Base-by-base conservation (phyloP, 2,113 vertebrate species). In the Elephas maximus region DNA sequence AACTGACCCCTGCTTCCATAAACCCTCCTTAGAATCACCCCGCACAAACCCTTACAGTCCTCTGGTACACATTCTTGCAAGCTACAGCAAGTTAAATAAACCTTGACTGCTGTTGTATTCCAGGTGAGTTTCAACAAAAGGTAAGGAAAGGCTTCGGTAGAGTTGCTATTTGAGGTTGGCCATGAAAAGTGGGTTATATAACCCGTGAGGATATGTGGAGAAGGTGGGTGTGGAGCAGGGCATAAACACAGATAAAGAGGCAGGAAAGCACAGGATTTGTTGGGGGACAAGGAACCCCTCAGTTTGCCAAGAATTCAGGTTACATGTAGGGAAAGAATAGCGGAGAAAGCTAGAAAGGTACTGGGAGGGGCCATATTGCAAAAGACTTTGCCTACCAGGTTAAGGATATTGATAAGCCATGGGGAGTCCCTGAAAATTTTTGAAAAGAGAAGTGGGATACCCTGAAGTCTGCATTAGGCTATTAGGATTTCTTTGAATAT, bases 401-500 rank as follows among this genome's bases (percentile, higher is more conserved):
- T 62, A 88, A 71, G 21, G 51, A 73, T 96, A 82, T 77, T 91
- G 83, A 83, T 51, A 95, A 95, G 3, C 63, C 51, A 76, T n/a
- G 12, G 28, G 44, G 24, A 89, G 63, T 41, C 18, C 33, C 57
- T 80, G n/a, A 69, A 94, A 5, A 9, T 74, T 91, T 96, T 77
- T 92, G 44, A 80, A 95, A 84, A 69, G 71, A 81, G 26, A 83
- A 91, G 24, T 17, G 28, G n/a, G 57, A 74, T 45, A 41, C 44
- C 92, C 84, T 74, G 87, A 84, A 57, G 45, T 93, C 81, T 79
- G 57, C 37, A 94, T 73, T 95, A 91, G 63, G 26, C 71, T 45
- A 90, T 92, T 41, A 94, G 84, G 71, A 78, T 93, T 93, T 93
- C 87, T 96, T 63, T 90, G 82, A 96, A 80, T 93, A 91, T 82